Percentiles rank a stretch among this genome's conserved stretches.
Evolutionary conservation across 1,140 invertebrate species (phyloP).

Genomic region (Platorchestia sp.): DNA sequence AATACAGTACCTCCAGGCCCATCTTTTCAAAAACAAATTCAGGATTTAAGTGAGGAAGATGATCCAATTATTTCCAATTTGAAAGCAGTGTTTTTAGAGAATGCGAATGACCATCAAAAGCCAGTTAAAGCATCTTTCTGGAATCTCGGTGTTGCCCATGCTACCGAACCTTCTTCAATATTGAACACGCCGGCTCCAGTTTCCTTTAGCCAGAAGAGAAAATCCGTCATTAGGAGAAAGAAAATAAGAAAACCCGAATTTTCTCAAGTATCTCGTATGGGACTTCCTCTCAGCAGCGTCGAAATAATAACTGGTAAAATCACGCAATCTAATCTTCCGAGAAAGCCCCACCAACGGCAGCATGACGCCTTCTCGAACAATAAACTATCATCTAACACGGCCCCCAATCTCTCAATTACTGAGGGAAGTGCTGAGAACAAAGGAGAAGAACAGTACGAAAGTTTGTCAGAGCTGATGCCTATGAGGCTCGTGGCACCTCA

Average conservation of each 20-base stretch:
- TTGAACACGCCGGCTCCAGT: background rate
- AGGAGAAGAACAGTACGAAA: conserved; percentile 45
- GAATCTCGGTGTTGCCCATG: background rate
- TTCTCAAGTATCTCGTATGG: conserved; percentile 25
- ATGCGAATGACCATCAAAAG: conserved; percentile 26
- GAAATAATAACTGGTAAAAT: conserved; percentile 30
- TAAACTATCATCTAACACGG: conserved; percentile 22
- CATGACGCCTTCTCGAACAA: background rate
- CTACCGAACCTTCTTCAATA: background rate
- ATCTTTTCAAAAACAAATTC: conserved; percentile 16
- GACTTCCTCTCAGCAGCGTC: background rate
- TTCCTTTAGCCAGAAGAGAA: background rate
- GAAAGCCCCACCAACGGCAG: background rate
- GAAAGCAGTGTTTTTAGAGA: conserved; percentile 35
- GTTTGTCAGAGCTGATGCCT: conserved; percentile 45
- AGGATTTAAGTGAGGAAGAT: conserved; percentile 11
- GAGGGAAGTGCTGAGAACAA: background rate
- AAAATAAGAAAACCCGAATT: background rate
- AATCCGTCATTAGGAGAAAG: background rate
- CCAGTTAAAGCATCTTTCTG: conserved; percentile 15
- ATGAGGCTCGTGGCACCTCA: conserved; percentile 52
- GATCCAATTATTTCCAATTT: conserved; percentile 46
- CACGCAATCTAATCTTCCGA: background rate
- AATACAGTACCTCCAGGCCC: background rate
- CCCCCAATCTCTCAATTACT: conserved; percentile 34